phyloP scores from a whole-genome alignment of 2,113 vertebrate species.

The Cololabis saira region DNA sequence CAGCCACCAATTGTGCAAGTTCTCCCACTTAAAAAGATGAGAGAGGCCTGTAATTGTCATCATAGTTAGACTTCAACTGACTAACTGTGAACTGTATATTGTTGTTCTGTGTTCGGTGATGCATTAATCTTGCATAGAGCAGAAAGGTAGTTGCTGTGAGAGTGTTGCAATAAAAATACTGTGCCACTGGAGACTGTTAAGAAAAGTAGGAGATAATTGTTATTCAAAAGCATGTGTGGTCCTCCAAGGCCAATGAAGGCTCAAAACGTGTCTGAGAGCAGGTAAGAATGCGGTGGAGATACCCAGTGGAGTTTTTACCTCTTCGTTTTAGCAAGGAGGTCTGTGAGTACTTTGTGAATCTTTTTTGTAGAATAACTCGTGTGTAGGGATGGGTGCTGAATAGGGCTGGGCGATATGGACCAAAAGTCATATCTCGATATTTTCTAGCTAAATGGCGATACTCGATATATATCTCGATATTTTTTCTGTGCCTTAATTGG shows the following conservation, averaged over 20 bases:
- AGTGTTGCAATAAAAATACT: constrained; percentile 20
- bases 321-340: neutral
- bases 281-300: neutral
- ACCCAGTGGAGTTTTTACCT: neutral
- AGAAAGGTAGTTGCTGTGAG: constrained; percentile 44
- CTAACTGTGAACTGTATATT: no score
- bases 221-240: constrained; percentile 34
- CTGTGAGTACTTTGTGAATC: neutral
- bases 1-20: no score
- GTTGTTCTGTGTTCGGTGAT: constrained; percentile 42
- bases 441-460: no score
- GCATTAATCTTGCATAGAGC: constrained; percentile 53
- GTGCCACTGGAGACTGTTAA: constrained; percentile 31
- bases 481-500: no score
- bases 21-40: no score
- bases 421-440: no score
- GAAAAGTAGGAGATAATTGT: constrained; percentile 36
- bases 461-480: no score
- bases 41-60: no score
- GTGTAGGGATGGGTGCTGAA: no score
- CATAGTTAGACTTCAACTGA: no score
- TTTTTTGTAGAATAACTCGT: neutral
- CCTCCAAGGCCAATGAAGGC: constrained; percentile 32
- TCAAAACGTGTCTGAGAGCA: constrained; percentile 15
- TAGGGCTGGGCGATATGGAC: no score